A percentile compares a stretch with the other conserved stretches of the same genome.
phyloP scores from a whole-genome alignment of 2,888 invertebrate species.

The Tyria jacobaeae region DNA sequence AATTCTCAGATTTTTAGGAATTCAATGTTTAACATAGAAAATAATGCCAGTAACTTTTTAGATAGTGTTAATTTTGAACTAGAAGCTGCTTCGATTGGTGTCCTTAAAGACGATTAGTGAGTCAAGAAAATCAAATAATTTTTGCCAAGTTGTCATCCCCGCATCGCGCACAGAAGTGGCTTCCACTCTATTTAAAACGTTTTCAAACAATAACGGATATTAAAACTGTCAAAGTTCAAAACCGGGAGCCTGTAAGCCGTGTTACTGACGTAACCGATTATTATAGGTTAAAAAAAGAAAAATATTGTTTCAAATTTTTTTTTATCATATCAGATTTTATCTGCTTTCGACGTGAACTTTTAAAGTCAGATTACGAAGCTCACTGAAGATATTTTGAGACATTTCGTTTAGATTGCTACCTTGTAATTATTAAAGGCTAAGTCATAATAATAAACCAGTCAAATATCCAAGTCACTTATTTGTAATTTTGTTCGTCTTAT shows the following conservation, averaged over 20 bases:
- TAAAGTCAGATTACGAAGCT: slow-evolving; percentile 13
- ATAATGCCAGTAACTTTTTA: too few relatives aligned
- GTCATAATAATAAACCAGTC: too few relatives aligned
- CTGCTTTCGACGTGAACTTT: slow-evolving; percentile 29
- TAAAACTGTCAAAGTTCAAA: slow-evolving; percentile 61
- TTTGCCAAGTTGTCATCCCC: slow-evolving; percentile 39
- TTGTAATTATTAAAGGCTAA: neutral
- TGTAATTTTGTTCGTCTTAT: neutral
- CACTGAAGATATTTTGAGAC: neutral
- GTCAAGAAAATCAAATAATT: slow-evolving; percentile 31
- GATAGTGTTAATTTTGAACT: neutral
- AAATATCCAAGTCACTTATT: neutral
- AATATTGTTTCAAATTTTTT: slow-evolving; percentile 11
- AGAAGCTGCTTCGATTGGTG: neutral
- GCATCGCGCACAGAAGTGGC: slow-evolving; percentile 36
- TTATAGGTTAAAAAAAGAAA: slow-evolving; percentile 16
- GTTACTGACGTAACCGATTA: slow-evolving; percentile 28
- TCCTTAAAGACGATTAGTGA: slow-evolving; percentile 16
- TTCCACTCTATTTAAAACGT: slow-evolving; percentile 50
- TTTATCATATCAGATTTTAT: slow-evolving; percentile 8
- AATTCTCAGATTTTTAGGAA: neutral
- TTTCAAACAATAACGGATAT: slow-evolving; percentile 65
- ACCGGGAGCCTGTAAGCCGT: slow-evolving; percentile 33
- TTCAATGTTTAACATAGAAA: neutral
- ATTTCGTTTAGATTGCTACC: neutral